Evolutionary conservation across 2,113 vertebrate species (phyloP).

Genomic region (Pseudorhombus dupliciocellatus): DNA sequence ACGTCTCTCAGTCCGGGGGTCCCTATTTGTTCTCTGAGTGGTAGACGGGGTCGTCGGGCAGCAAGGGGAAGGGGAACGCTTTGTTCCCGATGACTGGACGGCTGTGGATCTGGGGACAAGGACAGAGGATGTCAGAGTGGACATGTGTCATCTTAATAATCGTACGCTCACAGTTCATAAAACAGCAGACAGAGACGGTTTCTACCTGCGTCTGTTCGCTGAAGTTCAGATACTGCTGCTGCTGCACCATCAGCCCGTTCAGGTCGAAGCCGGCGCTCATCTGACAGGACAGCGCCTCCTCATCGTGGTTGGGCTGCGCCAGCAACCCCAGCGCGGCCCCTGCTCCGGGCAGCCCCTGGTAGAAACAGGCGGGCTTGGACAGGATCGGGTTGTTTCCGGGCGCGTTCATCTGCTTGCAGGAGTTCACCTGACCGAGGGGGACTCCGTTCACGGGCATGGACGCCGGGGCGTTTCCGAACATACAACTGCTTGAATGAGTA

Average conservation of each 20-base stretch:
- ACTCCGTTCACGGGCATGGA: conserved; percentile 12
- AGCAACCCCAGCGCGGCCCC: not conserved
- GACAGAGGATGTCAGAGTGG: too few relatives aligned
- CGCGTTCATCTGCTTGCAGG: conserved; percentile 23
- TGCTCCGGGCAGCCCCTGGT: conserved; percentile 27
- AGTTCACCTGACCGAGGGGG: conserved; percentile 15
- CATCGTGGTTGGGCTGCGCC: conserved; percentile 31
- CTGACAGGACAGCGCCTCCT: conserved; percentile 41
- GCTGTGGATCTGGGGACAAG: conserved; percentile 65
- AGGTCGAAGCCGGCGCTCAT: conserved; percentile 15
- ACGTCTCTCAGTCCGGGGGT: conserved; percentile 18
- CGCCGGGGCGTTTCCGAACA: conserved; percentile 45
- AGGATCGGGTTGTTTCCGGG: conserved; percentile 24
- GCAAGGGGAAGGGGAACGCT: conserved; percentile 48
- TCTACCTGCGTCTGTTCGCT: conserved; percentile 74
- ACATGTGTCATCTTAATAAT: too few relatives aligned
- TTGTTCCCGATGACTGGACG: conserved; percentile 51
- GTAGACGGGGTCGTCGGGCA: conserved; percentile 59
- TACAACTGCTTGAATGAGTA: conserved; percentile 23
- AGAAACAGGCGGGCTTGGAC: conserved; percentile 49
- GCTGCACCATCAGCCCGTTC: conserved; percentile 11
- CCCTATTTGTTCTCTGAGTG: conserved; percentile 72
- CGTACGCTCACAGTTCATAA: too few relatives aligned
- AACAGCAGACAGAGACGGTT: too few relatives aligned
- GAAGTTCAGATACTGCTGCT: conserved; percentile 60